Evolutionary conservation across 2,113 vertebrate genomes (phyloP).

Genomic region (Diglossa brunneiventris): DNA sequence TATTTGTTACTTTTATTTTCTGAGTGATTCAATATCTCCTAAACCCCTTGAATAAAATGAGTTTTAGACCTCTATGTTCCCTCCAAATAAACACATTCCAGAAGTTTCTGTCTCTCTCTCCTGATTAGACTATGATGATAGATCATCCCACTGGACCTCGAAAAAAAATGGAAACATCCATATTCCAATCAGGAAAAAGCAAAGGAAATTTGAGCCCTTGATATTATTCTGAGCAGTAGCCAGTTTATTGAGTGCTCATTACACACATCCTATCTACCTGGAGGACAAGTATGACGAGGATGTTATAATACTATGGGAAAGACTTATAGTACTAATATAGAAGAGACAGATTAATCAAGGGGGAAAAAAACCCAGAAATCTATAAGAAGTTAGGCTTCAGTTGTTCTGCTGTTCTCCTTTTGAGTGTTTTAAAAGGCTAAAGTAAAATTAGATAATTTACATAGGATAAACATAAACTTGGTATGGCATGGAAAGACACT

Average conservation of each 20-base stretch:
- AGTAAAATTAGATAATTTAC: no score
- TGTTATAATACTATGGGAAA: background rate
- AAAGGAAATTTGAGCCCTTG: background rate
- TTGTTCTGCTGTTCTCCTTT: background rate
- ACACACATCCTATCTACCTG: background rate
- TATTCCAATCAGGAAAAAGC: background rate
- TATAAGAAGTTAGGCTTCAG: background rate
- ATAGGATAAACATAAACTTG: background rate
- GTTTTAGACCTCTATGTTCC: background rate
- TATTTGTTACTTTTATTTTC: background rate
- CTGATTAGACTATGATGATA: background rate
- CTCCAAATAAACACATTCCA: background rate
- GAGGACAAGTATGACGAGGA: background rate
- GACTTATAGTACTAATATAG: background rate
- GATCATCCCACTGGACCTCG: background rate
- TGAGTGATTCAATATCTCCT: background rate
- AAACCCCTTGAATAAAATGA: background rate
- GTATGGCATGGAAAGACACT: background rate
- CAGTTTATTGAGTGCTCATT: background rate
- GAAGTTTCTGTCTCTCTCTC: background rate
- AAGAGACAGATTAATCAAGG: background rate
- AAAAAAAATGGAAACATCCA: background rate
- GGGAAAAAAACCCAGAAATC: accelerated
- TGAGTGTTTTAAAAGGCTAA: background rate
- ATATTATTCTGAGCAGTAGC: background rate